Conservation (phyloP, 2,888 invertebrate genomes). For the Platycheirus rosarum region DNA sequence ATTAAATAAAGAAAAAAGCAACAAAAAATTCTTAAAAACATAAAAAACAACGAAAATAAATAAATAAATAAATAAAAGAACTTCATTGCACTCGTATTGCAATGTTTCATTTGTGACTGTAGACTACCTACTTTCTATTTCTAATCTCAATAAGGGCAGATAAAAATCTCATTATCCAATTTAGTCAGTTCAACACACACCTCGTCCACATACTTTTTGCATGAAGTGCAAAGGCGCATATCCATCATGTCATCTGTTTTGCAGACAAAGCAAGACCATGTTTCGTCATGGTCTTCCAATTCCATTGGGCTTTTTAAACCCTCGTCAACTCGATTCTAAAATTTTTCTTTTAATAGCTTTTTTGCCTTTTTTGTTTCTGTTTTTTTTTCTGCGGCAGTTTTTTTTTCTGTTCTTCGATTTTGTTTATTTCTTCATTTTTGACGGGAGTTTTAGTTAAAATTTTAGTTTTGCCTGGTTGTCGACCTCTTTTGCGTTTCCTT, state of each 20-base stretch:
- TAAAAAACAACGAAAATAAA: neutral
- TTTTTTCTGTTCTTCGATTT: conserved; percentile 1
- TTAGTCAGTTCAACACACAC: neutral
- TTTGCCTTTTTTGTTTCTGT: neutral
- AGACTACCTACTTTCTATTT: neutral
- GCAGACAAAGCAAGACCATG: conserved; percentile 8
- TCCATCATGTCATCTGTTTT: conserved; percentile 4
- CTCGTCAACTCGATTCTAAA: neutral
- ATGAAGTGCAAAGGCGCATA: conserved; percentile 1
- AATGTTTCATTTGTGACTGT: no score
- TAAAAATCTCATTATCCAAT: neutral
- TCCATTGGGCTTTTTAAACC: conserved; percentile 7
- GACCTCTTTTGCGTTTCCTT: conserved; percentile 1
- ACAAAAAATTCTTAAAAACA: neutral
- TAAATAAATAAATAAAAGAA: neutral
- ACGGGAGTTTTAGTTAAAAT: neutral
- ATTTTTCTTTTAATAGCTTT: neutral
- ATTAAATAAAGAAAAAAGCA: neutral
- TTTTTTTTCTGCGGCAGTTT: conserved; percentile 2
- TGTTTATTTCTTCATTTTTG: conserved; percentile 1
- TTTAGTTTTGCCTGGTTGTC: conserved; percentile 4
- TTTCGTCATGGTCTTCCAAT: neutral
- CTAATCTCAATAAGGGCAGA: neutral
- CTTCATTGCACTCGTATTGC: neutral
- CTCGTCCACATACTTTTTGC: conserved; percentile 3